Base-by-base conservation (phyloP, 2,888 invertebrate species). In the Omphaloscelis lunosa region DNA sequence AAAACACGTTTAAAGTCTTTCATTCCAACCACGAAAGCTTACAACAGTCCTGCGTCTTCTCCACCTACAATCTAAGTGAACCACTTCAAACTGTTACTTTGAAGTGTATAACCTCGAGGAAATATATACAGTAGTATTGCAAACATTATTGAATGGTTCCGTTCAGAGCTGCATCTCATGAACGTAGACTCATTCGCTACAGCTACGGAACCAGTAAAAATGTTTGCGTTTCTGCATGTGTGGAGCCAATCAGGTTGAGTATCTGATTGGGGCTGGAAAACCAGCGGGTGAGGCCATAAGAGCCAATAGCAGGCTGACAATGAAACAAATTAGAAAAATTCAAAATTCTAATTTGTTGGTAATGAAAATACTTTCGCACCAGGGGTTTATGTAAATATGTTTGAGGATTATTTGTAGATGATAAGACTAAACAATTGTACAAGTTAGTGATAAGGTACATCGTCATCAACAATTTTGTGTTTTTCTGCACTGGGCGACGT, bases 231-330 rank as follows among this genome's bases (percentile, higher is more conserved):
- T 83, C 77, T 80, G 87, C 82, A 85, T 86, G 72, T 75, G 70
- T 79, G 78, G 59, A 83, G 77, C 79, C 89, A 89, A 89, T 89
- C 89, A 87, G 70, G 72, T 82, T 78, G 80, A 88, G 86, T 89
- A 89, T 83, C 69, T 75, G 75, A 80, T 73, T 87, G 75, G 76
- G 77, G 84, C 77, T 53, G 1, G 39, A 29, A 62, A 83, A 80
- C 15, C 4, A 56, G 83, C 83, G 84, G 72, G 45, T 29, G 9
- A 12, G 6, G 20, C 2, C 20, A n/a, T 59, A 39, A n/a, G 29
- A n/a, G 65, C 11, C 9, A 39, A 58, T 17, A 41, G n/a, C 29
- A 9, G 3, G 12, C 17, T 8, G 17, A 27, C 1, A 41, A n/a
- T 29, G 23, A 41, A n/a, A 56, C 41, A 0, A 48, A n/a, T n/a